These are phyloP conservation scores for Vulpes ferrilata DNA, from an alignment of 2,113 vertebrate genomes.

Conservation along the genomic window DNA sequence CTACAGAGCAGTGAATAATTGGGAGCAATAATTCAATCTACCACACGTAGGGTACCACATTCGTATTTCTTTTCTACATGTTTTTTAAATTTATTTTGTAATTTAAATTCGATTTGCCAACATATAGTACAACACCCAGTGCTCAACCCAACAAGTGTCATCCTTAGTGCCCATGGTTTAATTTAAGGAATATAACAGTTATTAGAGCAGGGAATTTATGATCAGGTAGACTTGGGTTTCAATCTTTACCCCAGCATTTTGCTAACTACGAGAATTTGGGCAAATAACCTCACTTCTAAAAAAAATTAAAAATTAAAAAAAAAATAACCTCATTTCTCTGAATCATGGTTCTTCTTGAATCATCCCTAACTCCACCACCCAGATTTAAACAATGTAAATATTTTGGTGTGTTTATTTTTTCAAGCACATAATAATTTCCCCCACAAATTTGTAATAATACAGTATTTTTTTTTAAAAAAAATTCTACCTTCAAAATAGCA, in stretches of 20 bases:
- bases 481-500: not conserved
- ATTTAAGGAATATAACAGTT: not conserved
- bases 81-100: too few relatives aligned
- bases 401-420: slow-evolving; percentile 47
- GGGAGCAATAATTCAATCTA: not conserved
- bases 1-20: not conserved
- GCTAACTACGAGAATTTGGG: not conserved
- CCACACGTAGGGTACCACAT: not conserved
- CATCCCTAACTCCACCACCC: not conserved
- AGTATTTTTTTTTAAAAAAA: not conserved
- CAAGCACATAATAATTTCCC: not conserved
- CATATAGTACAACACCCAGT: too few relatives aligned
- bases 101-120: too few relatives aligned
- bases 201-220: not conserved
- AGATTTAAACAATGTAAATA: slow-evolving; percentile 45
- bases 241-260: not conserved
- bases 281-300: slow-evolving; percentile 4
- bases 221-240: not conserved
- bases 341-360: not conserved
- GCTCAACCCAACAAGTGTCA: too few relatives aligned
- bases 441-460: slow-evolving; percentile 7
- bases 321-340: slow-evolving; percentile 19
- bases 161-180: too few relatives aligned
- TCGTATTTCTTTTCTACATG: not conserved
- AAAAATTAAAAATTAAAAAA: too few relatives aligned